A percentile compares a stretch with the other conserved stretches of the same genome.
These are phyloP conservation scores for Deilephila porcellus DNA, from an alignment of 2,888 invertebrate species.

Conservation along the genomic window DNA sequence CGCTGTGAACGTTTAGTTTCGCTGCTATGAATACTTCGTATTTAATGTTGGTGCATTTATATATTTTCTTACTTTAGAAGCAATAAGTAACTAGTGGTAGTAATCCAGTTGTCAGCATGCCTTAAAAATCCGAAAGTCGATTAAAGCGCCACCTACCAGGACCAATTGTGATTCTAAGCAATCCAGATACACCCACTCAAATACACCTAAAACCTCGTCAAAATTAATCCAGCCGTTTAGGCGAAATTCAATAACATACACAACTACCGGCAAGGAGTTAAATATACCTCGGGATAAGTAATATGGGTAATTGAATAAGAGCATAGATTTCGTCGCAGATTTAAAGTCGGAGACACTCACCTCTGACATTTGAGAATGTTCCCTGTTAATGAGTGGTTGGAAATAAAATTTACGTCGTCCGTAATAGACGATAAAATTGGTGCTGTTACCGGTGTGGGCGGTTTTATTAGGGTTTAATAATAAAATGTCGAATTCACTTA, in stretches of 20 bases:
- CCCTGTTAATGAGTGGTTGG: not conserved
- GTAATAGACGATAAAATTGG: conserved; percentile 57
- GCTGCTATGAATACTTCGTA: not conserved
- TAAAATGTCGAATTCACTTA: conserved; percentile 48
- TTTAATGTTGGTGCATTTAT: not conserved
- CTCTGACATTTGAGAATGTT: not conserved
- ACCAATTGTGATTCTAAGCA: too few relatives aligned
- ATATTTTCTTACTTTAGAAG: too few relatives aligned
- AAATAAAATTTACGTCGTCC: conserved; percentile 29
- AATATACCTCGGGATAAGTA: not conserved
- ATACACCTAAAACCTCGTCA: too few relatives aligned
- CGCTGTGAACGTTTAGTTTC: conserved; percentile 4
- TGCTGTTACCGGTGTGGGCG: conserved; percentile 53
- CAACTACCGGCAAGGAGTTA: not conserved
- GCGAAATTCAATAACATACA: too few relatives aligned
- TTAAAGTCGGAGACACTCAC: not conserved
- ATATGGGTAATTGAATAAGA: conserved; percentile 3
- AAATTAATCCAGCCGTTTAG: too few relatives aligned
- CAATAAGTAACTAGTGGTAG: too few relatives aligned
- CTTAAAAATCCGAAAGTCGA: too few relatives aligned
- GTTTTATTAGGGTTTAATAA: conserved; percentile 55
- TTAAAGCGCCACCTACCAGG: too few relatives aligned
- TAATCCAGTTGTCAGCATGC: too few relatives aligned
- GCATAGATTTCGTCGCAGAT: not conserved
- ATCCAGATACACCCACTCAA: too few relatives aligned